Evolutionary conservation across 2,113 vertebrate genomes (phyloP).

Genomic region (Murina feae): DNA sequence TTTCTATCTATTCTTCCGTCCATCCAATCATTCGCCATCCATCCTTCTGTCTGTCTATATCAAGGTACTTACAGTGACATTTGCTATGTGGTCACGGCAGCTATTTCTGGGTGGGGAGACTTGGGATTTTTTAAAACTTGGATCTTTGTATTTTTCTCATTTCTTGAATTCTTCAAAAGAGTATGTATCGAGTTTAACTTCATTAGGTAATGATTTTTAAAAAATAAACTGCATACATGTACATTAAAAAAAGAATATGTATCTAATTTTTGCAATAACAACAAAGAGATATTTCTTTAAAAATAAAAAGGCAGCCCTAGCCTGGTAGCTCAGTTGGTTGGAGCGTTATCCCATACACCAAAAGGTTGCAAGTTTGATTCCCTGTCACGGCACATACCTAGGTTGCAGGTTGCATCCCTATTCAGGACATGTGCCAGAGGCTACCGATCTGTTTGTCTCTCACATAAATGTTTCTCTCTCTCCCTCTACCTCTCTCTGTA

Average conservation of each 20-base stretch:
- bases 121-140: not conserved
- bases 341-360: not conserved
- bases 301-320: not conserved
- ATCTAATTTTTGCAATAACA: conserved; percentile 51
- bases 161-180: conserved; percentile 49
- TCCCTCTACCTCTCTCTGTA: not conserved
- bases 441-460: not conserved
- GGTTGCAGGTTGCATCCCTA: not conserved
- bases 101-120: conserved; percentile 28
- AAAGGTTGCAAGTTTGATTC: not conserved
- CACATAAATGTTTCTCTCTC: not conserved
- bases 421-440: not conserved
- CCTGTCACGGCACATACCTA: not conserved
- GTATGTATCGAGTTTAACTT: conserved; percentile 1
- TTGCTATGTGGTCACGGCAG: conserved; percentile 9
- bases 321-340: not conserved
- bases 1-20: not conserved
- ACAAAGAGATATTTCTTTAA: conserved; percentile 30
- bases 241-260: conserved; percentile 34
- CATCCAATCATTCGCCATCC: not conserved
- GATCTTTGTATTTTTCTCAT: conserved; percentile 29
- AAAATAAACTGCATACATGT: too few species aligned
- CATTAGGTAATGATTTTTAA: too few species aligned
- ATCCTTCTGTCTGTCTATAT: not conserved
- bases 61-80: conserved; percentile 5